phyloP scores from a whole-genome alignment of 1,140 invertebrate genomes.

The Hestina assimilis region DNA sequence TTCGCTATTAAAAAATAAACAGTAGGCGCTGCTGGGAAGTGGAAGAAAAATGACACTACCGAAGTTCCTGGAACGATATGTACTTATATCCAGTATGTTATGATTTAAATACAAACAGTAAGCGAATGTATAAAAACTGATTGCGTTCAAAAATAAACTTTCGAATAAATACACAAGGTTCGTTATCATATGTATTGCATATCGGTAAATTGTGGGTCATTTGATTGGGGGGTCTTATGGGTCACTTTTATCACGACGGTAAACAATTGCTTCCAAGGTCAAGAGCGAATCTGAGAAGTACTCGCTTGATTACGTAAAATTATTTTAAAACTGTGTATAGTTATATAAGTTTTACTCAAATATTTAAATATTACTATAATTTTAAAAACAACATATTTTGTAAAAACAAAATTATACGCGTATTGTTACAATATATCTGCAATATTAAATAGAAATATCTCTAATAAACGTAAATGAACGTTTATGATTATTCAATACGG shows the following conservation, averaged over 20 bases:
- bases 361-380: no score
- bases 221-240: slow-evolving; percentile 25
- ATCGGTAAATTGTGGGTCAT: slow-evolving; percentile 7
- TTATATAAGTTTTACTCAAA: no score
- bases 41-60: no score
- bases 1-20: no score
- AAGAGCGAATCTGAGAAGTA: slow-evolving; percentile 30
- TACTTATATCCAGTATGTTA: neutral
- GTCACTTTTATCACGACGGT: slow-evolving; percentile 28
- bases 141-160: neutral
- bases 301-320: neutral
- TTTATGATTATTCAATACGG: no score
- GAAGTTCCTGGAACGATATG: neutral
- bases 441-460: no score
- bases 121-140: neutral
- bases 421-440: no score
- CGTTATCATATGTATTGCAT: neutral
- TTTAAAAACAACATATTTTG: no score
- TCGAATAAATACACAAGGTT: neutral
- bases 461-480: no score
- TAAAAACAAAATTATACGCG: no score
- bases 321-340: neutral
- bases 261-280: slow-evolving; percentile 45
- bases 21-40: no score
- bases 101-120: neutral